Percentiles rank a stretch among this genome's conserved stretches.
phyloP scores from a whole-genome alignment of 92 coral and sea anemone genomes.

The Diadumene lineata region DNA sequence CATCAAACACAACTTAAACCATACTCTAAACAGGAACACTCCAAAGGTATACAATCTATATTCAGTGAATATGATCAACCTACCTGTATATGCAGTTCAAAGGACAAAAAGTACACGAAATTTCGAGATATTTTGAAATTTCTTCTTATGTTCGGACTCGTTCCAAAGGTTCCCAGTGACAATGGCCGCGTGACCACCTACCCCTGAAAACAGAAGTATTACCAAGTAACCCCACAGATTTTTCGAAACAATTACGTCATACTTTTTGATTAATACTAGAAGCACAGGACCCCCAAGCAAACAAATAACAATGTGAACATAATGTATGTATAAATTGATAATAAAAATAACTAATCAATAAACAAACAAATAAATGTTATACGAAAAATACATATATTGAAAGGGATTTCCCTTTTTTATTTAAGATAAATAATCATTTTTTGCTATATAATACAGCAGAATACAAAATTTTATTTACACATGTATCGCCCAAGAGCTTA shows the following conservation, averaged over 20 bases:
- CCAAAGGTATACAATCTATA: not conserved
- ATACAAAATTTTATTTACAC: too few relatives aligned
- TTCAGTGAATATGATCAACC: not conserved
- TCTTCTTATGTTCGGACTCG: constrained; percentile 15
- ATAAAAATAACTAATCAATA: too few relatives aligned
- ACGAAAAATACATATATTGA: too few relatives aligned
- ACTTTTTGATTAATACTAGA: too few relatives aligned
- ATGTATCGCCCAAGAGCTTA: too few relatives aligned
- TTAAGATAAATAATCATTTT: too few relatives aligned
- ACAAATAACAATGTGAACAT: too few relatives aligned
- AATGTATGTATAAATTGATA: too few relatives aligned
- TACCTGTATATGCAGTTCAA: constrained; percentile 41
- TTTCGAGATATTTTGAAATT: constrained; percentile 43
- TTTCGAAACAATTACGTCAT: constrained; percentile 59
- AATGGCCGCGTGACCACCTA: constrained; percentile 73
- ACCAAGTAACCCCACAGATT: constrained; percentile 50
- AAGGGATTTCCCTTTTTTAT: too few relatives aligned
- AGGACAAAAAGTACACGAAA: constrained; percentile 15
- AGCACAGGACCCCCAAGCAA: constrained; percentile 9
- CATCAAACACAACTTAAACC: constrained; percentile 12
- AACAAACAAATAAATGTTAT: too few relatives aligned
- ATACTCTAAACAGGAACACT: not conserved
- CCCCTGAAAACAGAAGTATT: constrained; percentile 44
- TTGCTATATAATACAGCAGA: too few relatives aligned
- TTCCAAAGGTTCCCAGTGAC: constrained; percentile 36